Evolutionary conservation across 2,888 invertebrate species (phyloP), one percentile per base, ranked within the genome.

Genomic region (Lasioglossum oenotherae): DNA sequence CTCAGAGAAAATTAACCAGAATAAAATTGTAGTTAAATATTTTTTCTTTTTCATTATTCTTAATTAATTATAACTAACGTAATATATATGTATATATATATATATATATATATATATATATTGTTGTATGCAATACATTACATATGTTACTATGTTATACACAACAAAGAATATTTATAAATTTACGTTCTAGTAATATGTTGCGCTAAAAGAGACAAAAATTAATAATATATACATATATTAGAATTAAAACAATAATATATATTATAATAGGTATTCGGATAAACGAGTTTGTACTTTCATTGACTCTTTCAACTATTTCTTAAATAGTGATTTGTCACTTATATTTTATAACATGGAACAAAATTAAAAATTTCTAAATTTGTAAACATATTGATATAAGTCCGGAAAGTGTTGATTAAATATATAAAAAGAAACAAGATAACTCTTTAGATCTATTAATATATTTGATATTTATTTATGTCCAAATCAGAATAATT

Each of bases 221-320:
- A 31, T 64, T 64, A 31, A 64, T 31, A 64, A 19, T 64, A 69
- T 69, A 67, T 67, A 67, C 41, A 60, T 16, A 3, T 41, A 60
- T 69, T 74, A 67, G 27, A 46, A 74, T 53, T 53, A 53, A 53
- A 10, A 23, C 23, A 53, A 23, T 53, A 53, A 53, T 53, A 71
- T 23, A 1, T 46, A 71, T 69, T 74, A 73, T 35, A 60, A 74
- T 38, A 69, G 23, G 57, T 67, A 81, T 81, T 78, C 74, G 74
- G 69, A 84, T 84, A 84, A 81, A 84, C 82, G 84, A 84, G 82
- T 84, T 84, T 84, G 31, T 81, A 78, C 81, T 77, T 77, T 73
- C 57, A 73, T 81, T 74, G 16, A 69, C 74, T 71, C 60, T 75
- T 82, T 74, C 14, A 74, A 78, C 46, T 81, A 81, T 35, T 73